These are phyloP conservation scores for Sisor rabdophorus DNA, from an alignment of 2,113 vertebrate genomes.

Conservation along the genomic window DNA sequence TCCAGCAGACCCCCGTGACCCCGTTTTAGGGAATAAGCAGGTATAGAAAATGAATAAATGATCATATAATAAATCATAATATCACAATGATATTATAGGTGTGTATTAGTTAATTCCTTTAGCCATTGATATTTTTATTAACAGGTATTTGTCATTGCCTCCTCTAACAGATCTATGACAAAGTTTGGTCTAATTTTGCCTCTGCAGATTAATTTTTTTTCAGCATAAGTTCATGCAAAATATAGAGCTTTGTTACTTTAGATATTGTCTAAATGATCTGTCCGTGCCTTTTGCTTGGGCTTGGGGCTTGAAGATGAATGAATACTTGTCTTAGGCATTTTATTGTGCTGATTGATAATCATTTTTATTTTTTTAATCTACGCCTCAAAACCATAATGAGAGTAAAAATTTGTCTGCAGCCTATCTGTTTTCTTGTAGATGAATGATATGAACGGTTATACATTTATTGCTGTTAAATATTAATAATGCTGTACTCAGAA, in stretches of 20 bases:
- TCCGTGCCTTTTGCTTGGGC: too few relatives aligned
- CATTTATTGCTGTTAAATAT: slow-evolving; percentile 1
- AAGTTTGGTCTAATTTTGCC: neutral
- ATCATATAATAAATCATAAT: too few relatives aligned
- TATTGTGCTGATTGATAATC: neutral
- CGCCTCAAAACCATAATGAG: neutral
- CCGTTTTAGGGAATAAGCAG: too few relatives aligned
- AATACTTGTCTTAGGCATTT: too few relatives aligned
- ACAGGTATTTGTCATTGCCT: too few relatives aligned
- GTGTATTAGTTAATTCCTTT: neutral
- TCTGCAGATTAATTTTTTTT: slow-evolving; percentile 4
- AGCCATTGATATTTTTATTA: neutral
- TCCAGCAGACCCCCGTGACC: too few relatives aligned
- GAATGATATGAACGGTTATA: neutral
- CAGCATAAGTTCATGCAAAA: neutral
- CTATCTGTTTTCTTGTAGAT: neutral
- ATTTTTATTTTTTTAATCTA: neutral
- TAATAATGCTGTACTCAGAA: neutral
- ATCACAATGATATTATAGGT: neutral
- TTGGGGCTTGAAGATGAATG: too few relatives aligned
- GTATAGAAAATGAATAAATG: too few relatives aligned
- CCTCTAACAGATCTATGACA: neutral
- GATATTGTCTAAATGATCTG: neutral
- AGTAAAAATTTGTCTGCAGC: neutral
- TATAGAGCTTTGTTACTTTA: neutral